Evolutionary conservation across 1,140 invertebrate species (phyloP), one percentile per base, ranked within the genome.

Genomic region (Cecropterus lyciades): DNA sequence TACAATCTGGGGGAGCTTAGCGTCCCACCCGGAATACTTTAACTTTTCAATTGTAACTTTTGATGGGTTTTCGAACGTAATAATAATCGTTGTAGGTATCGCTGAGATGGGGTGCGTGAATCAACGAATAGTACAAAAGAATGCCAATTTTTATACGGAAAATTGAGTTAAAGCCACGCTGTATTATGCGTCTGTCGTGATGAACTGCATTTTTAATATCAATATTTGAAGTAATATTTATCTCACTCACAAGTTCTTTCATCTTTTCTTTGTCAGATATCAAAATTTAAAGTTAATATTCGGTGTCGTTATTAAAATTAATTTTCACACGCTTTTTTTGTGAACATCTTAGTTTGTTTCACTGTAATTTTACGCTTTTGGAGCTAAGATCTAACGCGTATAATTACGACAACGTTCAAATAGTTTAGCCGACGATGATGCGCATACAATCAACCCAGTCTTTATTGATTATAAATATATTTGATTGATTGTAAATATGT

Each of bases 1-100:
- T 82, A 85, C 79, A 84, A 82, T 81, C 77, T 67, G 77, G 71
- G 84, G 87, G 85, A 79, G 82, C 78, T 80, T 81, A 79, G 72
- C 78, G 73, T 82, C 84, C 86, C 86, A 67, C 75, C 68, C 79
- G 86, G 87, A 86, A 90, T 89, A 88, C 89, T 90, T 90, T 92
- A 92, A 90, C 87, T 90, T 92, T 90, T 91, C 89, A 91, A 91
- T 91, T 91, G 89, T 88, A 90, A 91, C 86, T 91, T 91, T 87
- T 90, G 89, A 90, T 91, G 87, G 87, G 86, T 91, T 91, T 91
- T 87, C 86, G 84, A 91, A 89, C 81, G 82, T 85, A 90, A 89
- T 89, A 91, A 91, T 91, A 91, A 90, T 90, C 87, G 84, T 67
- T 77, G 73, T 79, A 69, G 65, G 74, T 80, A 87, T 88, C 80